Conservation (phyloP, 1,140 invertebrate genomes). For the Drosophila mauritiana region DNA sequence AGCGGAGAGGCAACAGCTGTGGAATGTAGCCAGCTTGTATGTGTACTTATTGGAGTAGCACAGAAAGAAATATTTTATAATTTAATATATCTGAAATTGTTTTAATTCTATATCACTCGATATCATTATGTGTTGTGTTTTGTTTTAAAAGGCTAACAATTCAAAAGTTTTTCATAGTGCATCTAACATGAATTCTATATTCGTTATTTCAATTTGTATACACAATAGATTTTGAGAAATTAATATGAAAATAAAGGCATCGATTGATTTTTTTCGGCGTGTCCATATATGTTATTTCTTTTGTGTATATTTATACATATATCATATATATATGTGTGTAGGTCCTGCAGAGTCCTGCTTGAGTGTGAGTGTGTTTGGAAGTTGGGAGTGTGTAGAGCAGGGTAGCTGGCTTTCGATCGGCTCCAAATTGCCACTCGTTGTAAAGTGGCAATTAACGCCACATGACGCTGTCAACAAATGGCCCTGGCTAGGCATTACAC, state of each 20-base stretch:
- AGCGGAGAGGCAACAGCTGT: slow-evolving; percentile 34
- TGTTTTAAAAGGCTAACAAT: no score
- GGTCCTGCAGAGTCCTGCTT: slow-evolving; percentile 4
- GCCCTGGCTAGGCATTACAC: slow-evolving; percentile 43
- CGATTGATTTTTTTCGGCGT: slow-evolving; percentile 1
- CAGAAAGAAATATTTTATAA: background rate
- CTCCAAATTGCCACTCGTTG: slow-evolving; percentile 64
- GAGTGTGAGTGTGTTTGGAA: background rate
- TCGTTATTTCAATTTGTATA: no score
- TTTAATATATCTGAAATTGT: background rate
- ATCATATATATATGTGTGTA: background rate
- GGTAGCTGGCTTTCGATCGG: slow-evolving; percentile 48
- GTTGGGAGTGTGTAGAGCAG: slow-evolving; percentile 7
- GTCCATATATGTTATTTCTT: background rate
- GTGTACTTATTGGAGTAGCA: slow-evolving; percentile 13
- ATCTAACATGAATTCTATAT: no score
- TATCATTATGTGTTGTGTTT: background rate
- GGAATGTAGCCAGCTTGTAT: slow-evolving; percentile 5
- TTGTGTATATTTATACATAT: background rate
- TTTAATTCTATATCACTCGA: background rate
- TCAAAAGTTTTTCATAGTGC: no score
- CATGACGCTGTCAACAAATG: slow-evolving; percentile 66
- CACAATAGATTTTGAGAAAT: background rate
- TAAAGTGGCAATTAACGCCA: slow-evolving; percentile 68
- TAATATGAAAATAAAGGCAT: slow-evolving; percentile 1